Evolutionary conservation across 1,140 invertebrate species (phyloP), one percentile per base, ranked within the genome.

Genomic region (Cydia fagiglandana): DNA sequence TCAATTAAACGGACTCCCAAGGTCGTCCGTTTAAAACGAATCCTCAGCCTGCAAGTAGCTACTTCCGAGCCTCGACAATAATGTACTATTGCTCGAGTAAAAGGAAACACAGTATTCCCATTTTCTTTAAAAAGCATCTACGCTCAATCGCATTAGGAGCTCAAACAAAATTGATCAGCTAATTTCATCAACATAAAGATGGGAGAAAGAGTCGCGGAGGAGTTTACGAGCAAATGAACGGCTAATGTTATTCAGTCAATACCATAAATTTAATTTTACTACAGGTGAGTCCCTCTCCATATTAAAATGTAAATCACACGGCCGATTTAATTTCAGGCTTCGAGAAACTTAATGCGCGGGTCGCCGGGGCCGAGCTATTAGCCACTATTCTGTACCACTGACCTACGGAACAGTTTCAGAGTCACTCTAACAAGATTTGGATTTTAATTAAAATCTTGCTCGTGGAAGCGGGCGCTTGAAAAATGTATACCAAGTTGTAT

Each of bases 261-360:
- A 86, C 83, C 78, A 88, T 91, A 90, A 90, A 90, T 91, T 85
- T 85, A 79, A 85, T 89, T 88, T 81, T 83, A 89, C 81, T 81
- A 88, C 88, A 91, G 89, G 88, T 90, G 81, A 81, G 81, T 87
- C 86, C 88, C 86, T 86, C 78, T 77, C 80, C 85, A 88, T 91
- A 91, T 91, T 90, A 90, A 91, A 90, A 91, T 90, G 89, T 90
- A 90, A 91, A 91, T 91, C 87, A 91, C 86, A 89, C 80, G 86
- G 85, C 83, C 85, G 83, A 89, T 91, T 91, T 90, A 88, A 90
- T 91, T 91, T 90, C 88, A 90, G 82, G 88, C 84, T 88, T 83
- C 81, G 85, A 83, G 81, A 84, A 86, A 78, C 84, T 86, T 81
- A 84, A 84, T 83, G 81, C 66, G 64, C n/a, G 66, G 66, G 45